Conservation (phyloP, 2,113 vertebrate species). For the Philantomba maxwellii region DNA sequence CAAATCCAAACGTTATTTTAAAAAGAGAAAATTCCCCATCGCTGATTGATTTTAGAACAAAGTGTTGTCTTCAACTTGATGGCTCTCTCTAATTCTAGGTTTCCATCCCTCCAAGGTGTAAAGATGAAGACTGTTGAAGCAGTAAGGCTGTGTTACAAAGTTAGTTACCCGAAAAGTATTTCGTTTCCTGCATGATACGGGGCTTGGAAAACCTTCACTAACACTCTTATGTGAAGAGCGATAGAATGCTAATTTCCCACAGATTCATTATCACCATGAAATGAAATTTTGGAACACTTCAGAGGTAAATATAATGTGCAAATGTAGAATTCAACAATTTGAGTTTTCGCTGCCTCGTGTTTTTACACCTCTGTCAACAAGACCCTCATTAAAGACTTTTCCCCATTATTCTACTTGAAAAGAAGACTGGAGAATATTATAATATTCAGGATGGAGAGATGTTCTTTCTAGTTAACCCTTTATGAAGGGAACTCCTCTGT, state of each 20-base stretch:
- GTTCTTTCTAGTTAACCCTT: conserved; percentile 12
- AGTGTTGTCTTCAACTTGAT: background rate
- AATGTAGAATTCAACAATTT: conserved; percentile 68
- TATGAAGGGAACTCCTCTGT: background rate
- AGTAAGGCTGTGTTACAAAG: background rate
- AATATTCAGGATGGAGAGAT: conserved; percentile 26
- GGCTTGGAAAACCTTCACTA: conserved; percentile 46
- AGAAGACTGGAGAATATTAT: conserved; percentile 45
- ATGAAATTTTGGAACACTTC: conserved; percentile 71
- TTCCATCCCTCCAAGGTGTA: background rate
- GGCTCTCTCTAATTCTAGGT: background rate
- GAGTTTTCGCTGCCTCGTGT: conserved; percentile 44
- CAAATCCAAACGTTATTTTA: background rate
- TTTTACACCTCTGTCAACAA: conserved; percentile 70
- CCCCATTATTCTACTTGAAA: conserved; percentile 42
- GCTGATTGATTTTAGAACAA: background rate
- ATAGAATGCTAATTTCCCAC: conserved; percentile 65
- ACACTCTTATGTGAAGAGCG: conserved; percentile 39
- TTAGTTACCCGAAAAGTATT: conserved; percentile 30
- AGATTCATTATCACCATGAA: conserved; percentile 75
- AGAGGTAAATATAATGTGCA: conserved; percentile 68
- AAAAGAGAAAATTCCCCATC: background rate
- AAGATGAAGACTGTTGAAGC: conserved; percentile 17
- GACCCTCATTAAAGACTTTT: conserved; percentile 58
- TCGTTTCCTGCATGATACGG: background rate